Base-by-base conservation (phyloP, 2,888 invertebrate species). In the Bembecia ichneumoniformis region DNA sequence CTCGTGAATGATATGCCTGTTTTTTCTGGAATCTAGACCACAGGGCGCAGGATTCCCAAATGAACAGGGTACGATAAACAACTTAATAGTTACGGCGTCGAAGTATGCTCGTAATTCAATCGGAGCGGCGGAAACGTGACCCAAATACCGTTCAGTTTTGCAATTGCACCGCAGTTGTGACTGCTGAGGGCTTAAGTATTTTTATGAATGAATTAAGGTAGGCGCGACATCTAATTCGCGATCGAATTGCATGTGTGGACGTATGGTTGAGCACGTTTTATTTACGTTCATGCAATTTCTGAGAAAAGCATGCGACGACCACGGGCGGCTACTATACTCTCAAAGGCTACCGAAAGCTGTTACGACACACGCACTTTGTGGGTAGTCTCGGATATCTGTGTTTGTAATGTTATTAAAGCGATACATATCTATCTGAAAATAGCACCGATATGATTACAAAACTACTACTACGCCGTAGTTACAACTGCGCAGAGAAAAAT, bases 11-110 rank as follows among this genome's bases (percentile, higher is more conserved):
- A 80, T 87, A 52, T 87, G 61, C 86, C 87, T 87, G 86, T 74
- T 71, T 84, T 87, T 77, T 87, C 87, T 87, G 79, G 84, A 84
- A 69, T 73, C 81, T 68, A 76, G 77, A 78, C 77, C 79, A 87
- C 66, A 57, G 64, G 77, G 75, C 77, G 55, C 77, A 71, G 66
- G 79, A 71, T 71, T 83, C 87, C 87, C 87, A 87, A 87, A 87
- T 86, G 82, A 72, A 70, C 87, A 87, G 87, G 87, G 72, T 70
- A 55, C 44, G 47, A 40, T 46, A 28, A 7, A 3, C 28, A 46
- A 20, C 3, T 46, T 28, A 13, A 34, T 34, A 46, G n/a, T 5
- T n/a, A 46, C n/a, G 11, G 13, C 28, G 17, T 13, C 3, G 20
- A 17, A 16, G 17, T 11, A 44, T 16, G 44, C 44, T 44, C 20